Conservation (phyloP, 2,888 invertebrate species). For the Tetragonisca angustula region DNA sequence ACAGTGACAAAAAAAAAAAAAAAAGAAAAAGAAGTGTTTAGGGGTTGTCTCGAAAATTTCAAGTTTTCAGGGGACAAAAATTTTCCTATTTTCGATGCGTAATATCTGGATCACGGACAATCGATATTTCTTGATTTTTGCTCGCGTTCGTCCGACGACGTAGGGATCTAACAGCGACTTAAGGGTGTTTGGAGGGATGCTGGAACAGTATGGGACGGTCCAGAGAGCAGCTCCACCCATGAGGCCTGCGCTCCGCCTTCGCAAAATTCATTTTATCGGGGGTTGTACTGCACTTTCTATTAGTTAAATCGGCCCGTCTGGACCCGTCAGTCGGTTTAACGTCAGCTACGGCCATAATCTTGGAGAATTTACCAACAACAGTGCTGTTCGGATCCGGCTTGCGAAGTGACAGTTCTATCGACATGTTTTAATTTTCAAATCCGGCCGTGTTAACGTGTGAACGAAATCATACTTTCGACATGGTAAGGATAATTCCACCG, state of each 20-base stretch:
- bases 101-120: not conserved
- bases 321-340: constrained; percentile 50
- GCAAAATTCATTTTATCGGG: constrained; percentile 73
- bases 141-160: not conserved
- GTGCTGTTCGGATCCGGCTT: constrained; percentile 3
- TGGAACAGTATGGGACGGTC: constrained; percentile 69
- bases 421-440: not conserved
- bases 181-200: constrained; percentile 65
- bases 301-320: constrained; percentile 69
- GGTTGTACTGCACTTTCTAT: constrained; percentile 61
- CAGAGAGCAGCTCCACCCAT: constrained; percentile 79
- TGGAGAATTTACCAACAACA: constrained; percentile 23
- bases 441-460: constrained; percentile 18
- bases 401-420: not conserved
- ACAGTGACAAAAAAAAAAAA: too few relatives aligned
- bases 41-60: too few relatives aligned
- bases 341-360: constrained; percentile 27
- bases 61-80: too few relatives aligned
- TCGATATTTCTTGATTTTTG: constrained; percentile 24
- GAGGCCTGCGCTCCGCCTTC: constrained; percentile 78
- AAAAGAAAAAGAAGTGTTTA: too few relatives aligned
- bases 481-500: constrained; percentile 30
- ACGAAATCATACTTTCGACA: not conserved
- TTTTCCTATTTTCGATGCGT: too few relatives aligned
- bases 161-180: constrained; percentile 45